These are phyloP conservation scores for Scaptomyza montana DNA, from an alignment of 1,140 invertebrate species.

Conservation along the genomic window DNA sequence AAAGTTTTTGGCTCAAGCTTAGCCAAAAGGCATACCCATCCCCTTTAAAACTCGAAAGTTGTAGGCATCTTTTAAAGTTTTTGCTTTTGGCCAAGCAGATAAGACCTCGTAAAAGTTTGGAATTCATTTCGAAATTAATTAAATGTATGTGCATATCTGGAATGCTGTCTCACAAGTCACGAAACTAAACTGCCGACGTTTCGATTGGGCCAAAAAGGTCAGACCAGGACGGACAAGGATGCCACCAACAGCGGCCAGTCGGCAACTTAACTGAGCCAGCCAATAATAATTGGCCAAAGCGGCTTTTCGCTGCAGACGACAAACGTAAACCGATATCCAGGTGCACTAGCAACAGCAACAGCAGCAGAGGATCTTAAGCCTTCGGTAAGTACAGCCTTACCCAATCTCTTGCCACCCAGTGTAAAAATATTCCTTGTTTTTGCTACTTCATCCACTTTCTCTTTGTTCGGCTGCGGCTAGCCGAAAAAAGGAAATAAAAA, in stretches of 20 bases:
- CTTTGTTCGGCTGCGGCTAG: conserved; percentile 9
- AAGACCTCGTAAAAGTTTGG: conserved; percentile 31
- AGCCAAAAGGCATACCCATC: neutral
- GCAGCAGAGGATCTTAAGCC: conserved; percentile 9
- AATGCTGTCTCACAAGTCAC: conserved; percentile 23
- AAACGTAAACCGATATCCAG: conserved; percentile 20
- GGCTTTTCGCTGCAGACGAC: conserved; percentile 26
- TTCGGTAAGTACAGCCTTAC: neutral
- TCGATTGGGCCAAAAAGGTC: conserved; percentile 12
- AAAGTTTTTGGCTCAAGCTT: conserved; percentile 46
- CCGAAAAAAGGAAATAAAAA: neutral
- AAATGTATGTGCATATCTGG: conserved; percentile 37
- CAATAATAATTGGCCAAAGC: conserved; percentile 54
- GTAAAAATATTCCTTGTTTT: neutral
- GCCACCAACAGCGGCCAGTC: neutral
- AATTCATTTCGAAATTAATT: conserved; percentile 50
- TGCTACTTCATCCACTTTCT: neutral
- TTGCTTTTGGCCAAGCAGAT: conserved; percentile 15
- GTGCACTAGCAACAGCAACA: neutral
- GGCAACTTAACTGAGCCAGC: conserved; percentile 39
- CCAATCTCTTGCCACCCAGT: neutral
- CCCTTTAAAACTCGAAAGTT: neutral
- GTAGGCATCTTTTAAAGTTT: conserved; percentile 38
- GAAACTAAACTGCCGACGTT: conserved; percentile 1
- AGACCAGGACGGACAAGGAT: neutral